Conservation (phyloP, 2,797 vertebrate genomes). For the Typhlichthys eigenmanni region DNA sequence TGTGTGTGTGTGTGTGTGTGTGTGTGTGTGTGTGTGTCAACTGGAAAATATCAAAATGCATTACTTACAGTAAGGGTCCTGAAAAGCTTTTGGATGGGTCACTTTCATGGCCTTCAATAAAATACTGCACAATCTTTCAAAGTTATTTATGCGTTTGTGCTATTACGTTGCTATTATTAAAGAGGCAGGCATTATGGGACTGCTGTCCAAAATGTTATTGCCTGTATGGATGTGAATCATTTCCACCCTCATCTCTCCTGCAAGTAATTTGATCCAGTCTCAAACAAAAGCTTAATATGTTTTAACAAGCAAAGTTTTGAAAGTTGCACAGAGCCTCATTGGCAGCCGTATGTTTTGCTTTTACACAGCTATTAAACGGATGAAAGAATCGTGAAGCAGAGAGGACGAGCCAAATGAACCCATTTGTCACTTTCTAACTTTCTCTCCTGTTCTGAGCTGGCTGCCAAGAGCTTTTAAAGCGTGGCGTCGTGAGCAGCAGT, state of each 20-base stretch:
- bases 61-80: conserved; percentile 6
- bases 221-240: conserved; percentile 29
- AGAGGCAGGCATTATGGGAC: conserved; percentile 5
- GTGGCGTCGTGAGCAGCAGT: conserved; percentile 31
- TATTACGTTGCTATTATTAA: not conserved
- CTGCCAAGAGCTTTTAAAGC: conserved; percentile 56
- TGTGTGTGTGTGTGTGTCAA: conserved; percentile 2
- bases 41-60: conserved; percentile 26
- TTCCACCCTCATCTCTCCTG: not conserved
- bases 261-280: conserved; percentile 27
- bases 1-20: conserved; percentile 6
- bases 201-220: conserved; percentile 26
- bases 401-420: conserved; percentile 43
- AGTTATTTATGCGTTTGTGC: too few species aligned
- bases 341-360: conserved; percentile 29
- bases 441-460: conserved; percentile 22
- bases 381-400: conserved; percentile 40
- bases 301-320: conserved; percentile 46
- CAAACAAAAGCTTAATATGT: conserved; percentile 32
- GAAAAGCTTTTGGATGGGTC: not conserved
- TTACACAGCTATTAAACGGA: conserved; percentile 53
- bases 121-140: too few species aligned
- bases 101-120: too few species aligned
- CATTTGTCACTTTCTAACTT: conserved; percentile 54
- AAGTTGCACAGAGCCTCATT: conserved; percentile 27